Evolutionary conservation across 2,888 invertebrate species (phyloP).

Genomic region (Cephalotes varians): DNA sequence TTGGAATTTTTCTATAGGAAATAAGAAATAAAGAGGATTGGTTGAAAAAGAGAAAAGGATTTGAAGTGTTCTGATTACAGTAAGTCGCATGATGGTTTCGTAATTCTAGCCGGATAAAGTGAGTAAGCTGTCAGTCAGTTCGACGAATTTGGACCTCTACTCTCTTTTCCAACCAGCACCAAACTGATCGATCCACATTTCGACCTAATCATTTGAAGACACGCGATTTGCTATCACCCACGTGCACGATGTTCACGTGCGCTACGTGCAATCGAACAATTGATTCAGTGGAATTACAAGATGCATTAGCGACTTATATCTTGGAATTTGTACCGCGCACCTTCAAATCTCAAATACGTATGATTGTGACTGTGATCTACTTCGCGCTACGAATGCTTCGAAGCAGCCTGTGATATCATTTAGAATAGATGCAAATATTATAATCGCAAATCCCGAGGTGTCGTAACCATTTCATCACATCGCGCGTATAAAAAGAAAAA

Average conservation of each 20-base stretch:
- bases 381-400: too few relatives aligned
- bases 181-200: slow-evolving; percentile 56
- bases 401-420: too few relatives aligned
- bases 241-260: slow-evolving; percentile 12
- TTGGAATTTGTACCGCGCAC: neutral
- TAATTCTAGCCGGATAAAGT: slow-evolving; percentile 72
- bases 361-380: too few relatives aligned
- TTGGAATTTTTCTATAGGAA: slow-evolving; percentile 63
- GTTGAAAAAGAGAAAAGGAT: neutral
- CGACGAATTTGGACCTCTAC: slow-evolving; percentile 65
- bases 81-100: slow-evolving; percentile 69
- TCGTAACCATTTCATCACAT: neutral
- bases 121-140: slow-evolving; percentile 72
- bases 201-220: slow-evolving; percentile 72
- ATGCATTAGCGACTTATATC: slow-evolving; percentile 19
- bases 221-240: slow-evolving; percentile 63
- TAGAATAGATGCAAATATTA: too few relatives aligned
- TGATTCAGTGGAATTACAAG: slow-evolving; percentile 38
- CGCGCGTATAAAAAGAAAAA: neutral
- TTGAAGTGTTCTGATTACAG: slow-evolving; percentile 58
- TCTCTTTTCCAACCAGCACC: slow-evolving; percentile 12
- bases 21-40: slow-evolving; percentile 8
- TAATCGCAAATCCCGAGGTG: neutral
- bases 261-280: slow-evolving; percentile 21
- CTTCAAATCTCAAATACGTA: neutral